Evolutionary conservation across 2,888 invertebrate genomes (phyloP).

Genomic region (Platerodrilus igneus): DNA sequence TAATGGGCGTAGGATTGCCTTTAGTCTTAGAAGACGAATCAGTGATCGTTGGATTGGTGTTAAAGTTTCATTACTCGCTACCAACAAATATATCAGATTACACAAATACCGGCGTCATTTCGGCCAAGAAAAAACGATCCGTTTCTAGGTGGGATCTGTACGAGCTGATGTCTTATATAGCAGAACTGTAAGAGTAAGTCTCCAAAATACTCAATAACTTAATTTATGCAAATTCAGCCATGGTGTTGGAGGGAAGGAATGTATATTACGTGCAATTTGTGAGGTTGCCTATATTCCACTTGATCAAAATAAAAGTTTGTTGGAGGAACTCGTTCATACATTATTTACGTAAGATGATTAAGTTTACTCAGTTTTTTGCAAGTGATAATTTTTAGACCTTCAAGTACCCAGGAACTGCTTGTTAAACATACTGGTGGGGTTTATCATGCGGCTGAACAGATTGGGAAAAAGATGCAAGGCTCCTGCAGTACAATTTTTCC

Average conservation of each 20-base stretch:
- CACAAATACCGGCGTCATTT: constrained; percentile 31
- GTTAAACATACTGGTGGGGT: constrained; percentile 37
- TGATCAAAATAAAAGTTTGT: constrained; percentile 53
- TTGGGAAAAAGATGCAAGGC: constrained; percentile 46
- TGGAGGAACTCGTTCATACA: constrained; percentile 63
- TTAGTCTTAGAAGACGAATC: constrained; percentile 48
- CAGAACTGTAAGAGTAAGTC: constrained; percentile 50
- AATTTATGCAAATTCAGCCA: constrained; percentile 29
- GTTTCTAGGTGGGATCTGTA: constrained; percentile 62
- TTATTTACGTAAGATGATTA: constrained; percentile 60
- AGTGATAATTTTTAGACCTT: constrained; percentile 45
- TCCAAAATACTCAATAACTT: background rate
- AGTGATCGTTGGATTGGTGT: constrained; percentile 47
- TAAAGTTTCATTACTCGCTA: constrained; percentile 46
- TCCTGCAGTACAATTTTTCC: constrained; percentile 44
- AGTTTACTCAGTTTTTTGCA: background rate
- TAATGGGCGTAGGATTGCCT: constrained; percentile 51
- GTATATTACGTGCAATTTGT: constrained; percentile 64
- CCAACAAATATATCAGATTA: constrained; percentile 34
- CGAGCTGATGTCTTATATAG: constrained; percentile 57
- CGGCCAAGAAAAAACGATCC: constrained; percentile 29
- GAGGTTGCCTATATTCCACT: constrained; percentile 62
- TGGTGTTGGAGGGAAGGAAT: constrained; percentile 61
- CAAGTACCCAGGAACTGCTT: constrained; percentile 40
- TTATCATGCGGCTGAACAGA: constrained; percentile 54